Base-by-base conservation (phyloP, 92 coral and sea anemone genomes). In the Pocillopora grandis region DNA sequence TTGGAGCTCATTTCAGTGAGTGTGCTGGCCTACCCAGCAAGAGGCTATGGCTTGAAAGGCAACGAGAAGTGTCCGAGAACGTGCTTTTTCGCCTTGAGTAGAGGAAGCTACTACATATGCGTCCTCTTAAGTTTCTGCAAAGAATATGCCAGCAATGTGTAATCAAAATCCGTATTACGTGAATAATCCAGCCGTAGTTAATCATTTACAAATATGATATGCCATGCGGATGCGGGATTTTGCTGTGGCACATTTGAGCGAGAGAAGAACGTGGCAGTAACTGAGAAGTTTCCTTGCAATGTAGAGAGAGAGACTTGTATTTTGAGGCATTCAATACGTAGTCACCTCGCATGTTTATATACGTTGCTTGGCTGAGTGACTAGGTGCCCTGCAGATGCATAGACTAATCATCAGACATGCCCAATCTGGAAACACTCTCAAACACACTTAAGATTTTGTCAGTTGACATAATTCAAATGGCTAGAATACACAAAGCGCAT, bases 381-480 rank as follows among this genome's bases (percentile, higher is more conserved):
- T 49, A 33, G 37, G 60, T 70, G 49, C 27, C 31, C 31, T 27
- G 31, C 31, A 27, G 31, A 36, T 35, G 58, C 72, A 18, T 37
- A 19, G 15, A 35, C 33, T 37, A 8, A 10, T 68, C 55, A 19
- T 48, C 20, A 70, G 75, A 70, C 57, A 55, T 35, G 20, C 17
- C 9, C 75, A 70, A 21, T 21, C 33, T 1, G 57, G 75, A 80
- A 81, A 76, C 70, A 80, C 63, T 79, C 66, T 42, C 52, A 42
- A 42, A 42, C 67, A 65, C 81, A 79, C 62, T 58, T 78, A 49
- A 79, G 73, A 55, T 74, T 37, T 71, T 72, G 61, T 81, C 61
- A 71, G 64, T 35, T 66, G 58, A 42, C 33, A 8, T 71, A 78
- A 78, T 78, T 78, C 64, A 62, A 59, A 18, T 36, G 73, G 49